Conservation (phyloP, 2,888 invertebrate genomes). For the Eledone cirrhosa region DNA sequence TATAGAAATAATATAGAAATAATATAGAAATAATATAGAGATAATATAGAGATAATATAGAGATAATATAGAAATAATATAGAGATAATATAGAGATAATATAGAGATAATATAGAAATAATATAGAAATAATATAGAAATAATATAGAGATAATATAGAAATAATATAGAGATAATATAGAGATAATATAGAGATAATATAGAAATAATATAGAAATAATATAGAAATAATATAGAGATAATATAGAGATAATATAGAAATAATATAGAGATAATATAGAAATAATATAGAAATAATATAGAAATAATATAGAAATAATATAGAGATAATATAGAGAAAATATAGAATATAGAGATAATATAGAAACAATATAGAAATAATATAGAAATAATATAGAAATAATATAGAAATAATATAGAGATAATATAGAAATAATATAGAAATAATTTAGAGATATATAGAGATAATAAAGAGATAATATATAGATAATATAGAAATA, state of each 20-base stretch:
- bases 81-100: not conserved
- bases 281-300: not conserved
- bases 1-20: not conserved
- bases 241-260: not conserved
- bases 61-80: not conserved
- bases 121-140: not conserved
- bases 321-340: too few species aligned
- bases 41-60: not conserved
- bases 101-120: not conserved
- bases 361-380: not conserved
- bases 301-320: not conserved
- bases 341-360: not conserved
- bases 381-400: not conserved
- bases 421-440: not conserved
- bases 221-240: not conserved
- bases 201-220: not conserved
- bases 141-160: not conserved
- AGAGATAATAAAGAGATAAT: not conserved
- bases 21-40: not conserved
- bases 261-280: not conserved
- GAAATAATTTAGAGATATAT: too few species aligned
- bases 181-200: not conserved
- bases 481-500: not conserved
- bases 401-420: not conserved
- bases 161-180: not conserved